Percentiles rank a stretch among this genome's conserved stretches.
Conservation (phyloP, 2,113 vertebrate species). For the Aepyceros melampus region DNA sequence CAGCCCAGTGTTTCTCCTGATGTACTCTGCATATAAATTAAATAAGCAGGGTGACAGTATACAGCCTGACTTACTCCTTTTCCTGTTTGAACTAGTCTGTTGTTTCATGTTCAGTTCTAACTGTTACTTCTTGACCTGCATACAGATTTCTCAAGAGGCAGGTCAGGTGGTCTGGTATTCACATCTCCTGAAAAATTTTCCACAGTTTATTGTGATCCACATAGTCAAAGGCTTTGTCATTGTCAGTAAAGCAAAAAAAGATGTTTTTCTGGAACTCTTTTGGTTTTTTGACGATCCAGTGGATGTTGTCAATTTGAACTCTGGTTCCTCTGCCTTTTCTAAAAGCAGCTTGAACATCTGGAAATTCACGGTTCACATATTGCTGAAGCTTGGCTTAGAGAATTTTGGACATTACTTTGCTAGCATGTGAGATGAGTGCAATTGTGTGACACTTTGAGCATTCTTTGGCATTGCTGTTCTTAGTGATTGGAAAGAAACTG, state of each 20-base stretch:
- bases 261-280: neutral
- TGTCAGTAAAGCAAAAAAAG: neutral
- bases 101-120: neutral
- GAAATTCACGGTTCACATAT: neutral
- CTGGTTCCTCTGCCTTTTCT: neutral
- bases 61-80: neutral
- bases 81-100: neutral
- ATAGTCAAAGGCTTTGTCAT: neutral
- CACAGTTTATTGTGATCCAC: neutral
- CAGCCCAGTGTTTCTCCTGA: too few relatives aligned
- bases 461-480: neutral
- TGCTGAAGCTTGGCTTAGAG: neutral
- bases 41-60: neutral
- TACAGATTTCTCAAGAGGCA: neutral
- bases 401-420: neutral
- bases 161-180: neutral
- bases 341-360: neutral
- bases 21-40: neutral
- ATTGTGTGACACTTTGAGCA: neutral
- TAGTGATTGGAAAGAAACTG: neutral
- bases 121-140: neutral
- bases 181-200: neutral
- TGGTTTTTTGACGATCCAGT: neutral
- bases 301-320: neutral
- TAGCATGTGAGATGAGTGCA: neutral